Conservation (phyloP, 2,113 vertebrate species). For the Syrmaticus mikado region DNA sequence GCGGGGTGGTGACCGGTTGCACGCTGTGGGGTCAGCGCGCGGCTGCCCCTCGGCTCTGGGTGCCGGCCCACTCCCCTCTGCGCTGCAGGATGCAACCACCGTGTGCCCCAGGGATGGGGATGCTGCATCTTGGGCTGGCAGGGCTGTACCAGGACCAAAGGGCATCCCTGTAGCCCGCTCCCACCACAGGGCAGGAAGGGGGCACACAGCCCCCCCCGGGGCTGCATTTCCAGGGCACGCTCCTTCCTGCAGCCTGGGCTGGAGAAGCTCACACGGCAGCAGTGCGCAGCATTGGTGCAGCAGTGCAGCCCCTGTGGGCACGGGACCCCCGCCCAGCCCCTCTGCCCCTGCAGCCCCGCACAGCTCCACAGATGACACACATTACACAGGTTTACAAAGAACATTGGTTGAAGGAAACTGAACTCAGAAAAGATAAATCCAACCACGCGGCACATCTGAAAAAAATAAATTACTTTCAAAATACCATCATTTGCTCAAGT, state of each 20-base stretch:
- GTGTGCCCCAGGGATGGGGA: neutral
- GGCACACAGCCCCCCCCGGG: rapidly evolving
- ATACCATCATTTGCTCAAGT: slow-evolving; percentile 64
- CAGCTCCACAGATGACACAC: slow-evolving; percentile 40
- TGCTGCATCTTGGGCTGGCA: neutral
- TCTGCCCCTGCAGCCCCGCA: neutral
- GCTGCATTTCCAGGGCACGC: neutral
- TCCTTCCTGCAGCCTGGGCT: neutral
- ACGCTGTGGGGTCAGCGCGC: too few relatives aligned
- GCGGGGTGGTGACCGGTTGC: slow-evolving; percentile 8
- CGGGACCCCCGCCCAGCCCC: rapidly evolving
- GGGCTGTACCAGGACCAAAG: neutral
- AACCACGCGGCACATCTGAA: slow-evolving; percentile 48
- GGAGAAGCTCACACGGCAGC: neutral
- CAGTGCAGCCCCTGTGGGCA: too few relatives aligned
- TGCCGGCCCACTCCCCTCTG: neutral
- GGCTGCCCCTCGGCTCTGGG: neutral
- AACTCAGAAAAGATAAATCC: slow-evolving; percentile 48
- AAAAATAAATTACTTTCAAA: slow-evolving; percentile 79
- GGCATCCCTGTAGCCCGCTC: neutral
- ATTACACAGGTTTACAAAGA: slow-evolving; percentile 37
- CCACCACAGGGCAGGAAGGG: neutral
- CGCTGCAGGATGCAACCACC: neutral
- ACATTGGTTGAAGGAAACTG: slow-evolving; percentile 47
- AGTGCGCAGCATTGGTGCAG: rapidly evolving